phyloP scores from a whole-genome alignment of 2,797 vertebrate genomes.

The Clamator glandarius region DNA sequence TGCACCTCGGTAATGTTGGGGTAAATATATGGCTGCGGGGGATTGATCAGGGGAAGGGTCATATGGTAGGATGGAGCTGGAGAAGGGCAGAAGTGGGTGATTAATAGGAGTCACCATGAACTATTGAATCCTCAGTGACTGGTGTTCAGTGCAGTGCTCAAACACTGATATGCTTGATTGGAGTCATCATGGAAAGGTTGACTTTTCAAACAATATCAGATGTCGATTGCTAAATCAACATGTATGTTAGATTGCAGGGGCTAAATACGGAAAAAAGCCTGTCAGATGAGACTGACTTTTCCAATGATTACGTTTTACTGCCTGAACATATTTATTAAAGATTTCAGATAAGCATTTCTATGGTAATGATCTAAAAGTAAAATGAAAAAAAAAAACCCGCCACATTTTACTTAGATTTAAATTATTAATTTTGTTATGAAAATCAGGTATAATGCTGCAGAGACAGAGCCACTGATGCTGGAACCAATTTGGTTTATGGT shows the following conservation, averaged over 20 bases:
- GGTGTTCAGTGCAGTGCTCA: not conserved
- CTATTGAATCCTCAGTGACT: not conserved
- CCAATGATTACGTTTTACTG: not conserved
- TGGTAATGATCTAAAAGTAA: not conserved
- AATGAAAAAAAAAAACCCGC: not conserved
- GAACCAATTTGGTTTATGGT: not conserved
- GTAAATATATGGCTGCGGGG: not conserved
- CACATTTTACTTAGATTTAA: not conserved
- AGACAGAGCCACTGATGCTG: not conserved
- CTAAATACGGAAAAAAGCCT: not conserved
- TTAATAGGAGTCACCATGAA: not conserved
- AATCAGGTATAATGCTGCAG: not conserved
- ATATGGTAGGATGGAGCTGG: not conserved
- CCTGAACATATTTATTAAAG: not conserved
- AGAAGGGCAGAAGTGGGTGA: not conserved
- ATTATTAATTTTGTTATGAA: not conserved
- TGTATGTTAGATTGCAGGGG: not conserved
- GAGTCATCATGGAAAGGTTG: not conserved
- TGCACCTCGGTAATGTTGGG: not conserved
- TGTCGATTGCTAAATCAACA: not conserved
- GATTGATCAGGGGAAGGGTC: not conserved
- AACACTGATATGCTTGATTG: not conserved
- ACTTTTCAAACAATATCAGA: not conserved
- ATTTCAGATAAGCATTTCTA: not conserved
- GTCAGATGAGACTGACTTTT: not conserved